Evolutionary conservation across 2,113 vertebrate genomes (phyloP).

Genomic region (Lampris megalopsis): DNA sequence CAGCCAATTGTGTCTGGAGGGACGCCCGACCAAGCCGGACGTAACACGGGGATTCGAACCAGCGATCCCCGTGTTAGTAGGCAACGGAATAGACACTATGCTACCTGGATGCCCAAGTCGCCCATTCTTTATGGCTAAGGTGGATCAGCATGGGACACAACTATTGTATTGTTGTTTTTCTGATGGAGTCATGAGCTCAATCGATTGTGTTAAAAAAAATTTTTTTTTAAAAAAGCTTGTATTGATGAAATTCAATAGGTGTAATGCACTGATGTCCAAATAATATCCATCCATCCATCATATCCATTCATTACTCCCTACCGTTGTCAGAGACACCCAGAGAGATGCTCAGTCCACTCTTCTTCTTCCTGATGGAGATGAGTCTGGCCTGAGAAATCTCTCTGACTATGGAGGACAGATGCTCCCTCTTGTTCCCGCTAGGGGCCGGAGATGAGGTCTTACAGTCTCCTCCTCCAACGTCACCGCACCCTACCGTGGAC

Average conservation of each 20-base stretch:
- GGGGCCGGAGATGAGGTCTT: slow-evolving; percentile 81
- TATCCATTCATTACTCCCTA: slow-evolving; percentile 49
- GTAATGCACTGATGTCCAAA: not conserved
- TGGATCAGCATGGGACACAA: too few relatives aligned
- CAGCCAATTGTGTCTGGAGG: too few relatives aligned
- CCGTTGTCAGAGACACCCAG: slow-evolving; percentile 73
- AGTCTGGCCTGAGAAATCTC: slow-evolving; percentile 79
- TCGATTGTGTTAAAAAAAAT: too few relatives aligned
- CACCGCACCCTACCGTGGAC: slow-evolving; percentile 77
- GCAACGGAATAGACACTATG: too few relatives aligned
- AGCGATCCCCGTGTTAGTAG: too few relatives aligned
- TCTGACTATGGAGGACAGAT: slow-evolving; percentile 76
- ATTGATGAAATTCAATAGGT: not conserved
- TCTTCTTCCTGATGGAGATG: slow-evolving; percentile 78
- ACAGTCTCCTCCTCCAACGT: slow-evolving; percentile 70
- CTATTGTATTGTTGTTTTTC: too few relatives aligned
- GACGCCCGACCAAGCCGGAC: too few relatives aligned
- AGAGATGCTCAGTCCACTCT: slow-evolving; percentile 72
- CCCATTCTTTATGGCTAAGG: too few relatives aligned
- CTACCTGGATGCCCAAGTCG: too few relatives aligned
- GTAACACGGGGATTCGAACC: too few relatives aligned
- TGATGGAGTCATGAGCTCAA: too few relatives aligned
- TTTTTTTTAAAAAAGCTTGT: too few relatives aligned
- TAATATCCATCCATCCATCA: not conserved
- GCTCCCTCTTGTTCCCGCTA: slow-evolving; percentile 74